phyloP scores from a whole-genome alignment of 2,888 invertebrate species.

The Pterostichus madidus region DNA sequence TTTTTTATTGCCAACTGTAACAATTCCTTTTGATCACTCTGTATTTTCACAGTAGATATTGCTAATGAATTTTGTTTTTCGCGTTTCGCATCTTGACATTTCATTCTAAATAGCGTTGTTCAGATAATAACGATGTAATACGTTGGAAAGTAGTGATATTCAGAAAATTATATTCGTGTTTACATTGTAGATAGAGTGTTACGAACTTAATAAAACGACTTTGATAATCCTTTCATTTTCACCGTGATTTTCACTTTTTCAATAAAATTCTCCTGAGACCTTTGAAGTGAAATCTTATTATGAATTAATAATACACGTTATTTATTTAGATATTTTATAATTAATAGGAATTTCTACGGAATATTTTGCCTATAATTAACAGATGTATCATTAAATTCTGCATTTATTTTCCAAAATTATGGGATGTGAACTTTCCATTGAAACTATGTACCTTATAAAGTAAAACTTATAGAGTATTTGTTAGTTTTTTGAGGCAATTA shows the following conservation, averaged over 20 bases:
- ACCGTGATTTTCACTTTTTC: conserved; percentile 56
- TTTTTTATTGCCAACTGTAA: not conserved
- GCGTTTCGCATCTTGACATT: conserved; percentile 37
- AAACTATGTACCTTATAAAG: not conserved
- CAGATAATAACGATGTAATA: conserved; percentile 45
- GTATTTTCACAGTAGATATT: conserved; percentile 15
- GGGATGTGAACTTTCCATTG: conserved; percentile 16
- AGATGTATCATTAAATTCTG: conserved; percentile 27
- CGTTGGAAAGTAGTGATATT: conserved; percentile 50
- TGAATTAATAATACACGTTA: conserved; percentile 45
- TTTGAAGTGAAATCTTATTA: conserved; percentile 57
- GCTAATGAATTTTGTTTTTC: conserved; percentile 22
- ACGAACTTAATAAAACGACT: conserved; percentile 17
- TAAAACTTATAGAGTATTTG: not conserved
- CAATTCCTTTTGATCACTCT: no score
- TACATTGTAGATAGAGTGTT: conserved; percentile 23
- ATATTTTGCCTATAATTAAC: conserved; percentile 20
- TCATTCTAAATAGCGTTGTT: conserved; percentile 3
- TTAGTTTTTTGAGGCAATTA: not conserved
- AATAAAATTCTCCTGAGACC: conserved; percentile 51
- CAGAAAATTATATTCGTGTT: conserved; percentile 50
- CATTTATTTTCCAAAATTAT: conserved; percentile 45
- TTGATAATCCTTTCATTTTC: conserved; percentile 59
- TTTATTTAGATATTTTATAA: conserved; percentile 48
- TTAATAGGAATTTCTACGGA: conserved; percentile 48